Percentiles rank a stretch among this genome's conserved stretches.
phyloP scores from a whole-genome alignment of 2,113 vertebrate species.

The Brevimyrus niger region DNA sequence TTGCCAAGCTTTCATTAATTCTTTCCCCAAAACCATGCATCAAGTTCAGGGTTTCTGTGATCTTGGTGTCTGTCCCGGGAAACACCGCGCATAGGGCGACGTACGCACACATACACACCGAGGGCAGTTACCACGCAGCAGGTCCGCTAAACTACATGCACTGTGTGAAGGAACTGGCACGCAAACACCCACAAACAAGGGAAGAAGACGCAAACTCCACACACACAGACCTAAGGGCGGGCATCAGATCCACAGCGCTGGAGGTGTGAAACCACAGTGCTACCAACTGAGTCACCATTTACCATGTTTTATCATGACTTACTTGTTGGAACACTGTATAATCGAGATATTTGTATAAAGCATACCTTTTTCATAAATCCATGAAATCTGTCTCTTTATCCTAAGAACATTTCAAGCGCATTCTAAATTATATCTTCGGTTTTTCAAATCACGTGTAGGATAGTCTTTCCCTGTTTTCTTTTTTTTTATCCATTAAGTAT shows the following conservation, averaged over 20 bases:
- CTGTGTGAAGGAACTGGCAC: background rate
- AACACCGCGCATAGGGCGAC: background rate
- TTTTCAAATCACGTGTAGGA: background rate
- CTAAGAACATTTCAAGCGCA: background rate
- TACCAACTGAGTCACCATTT: background rate
- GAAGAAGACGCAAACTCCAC: background rate
- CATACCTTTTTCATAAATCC: background rate
- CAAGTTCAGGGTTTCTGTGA: background rate
- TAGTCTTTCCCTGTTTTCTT: background rate
- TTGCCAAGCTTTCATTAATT: background rate
- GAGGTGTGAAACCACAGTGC: background rate
- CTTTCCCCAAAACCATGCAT: background rate
- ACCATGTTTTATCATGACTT: background rate
- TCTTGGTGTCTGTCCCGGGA: background rate
- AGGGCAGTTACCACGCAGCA: background rate
- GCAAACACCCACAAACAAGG: background rate
- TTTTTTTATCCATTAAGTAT: background rate
- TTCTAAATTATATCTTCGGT: background rate
- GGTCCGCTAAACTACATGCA: background rate
- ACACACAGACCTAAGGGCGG: background rate
- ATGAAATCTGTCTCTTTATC: background rate
- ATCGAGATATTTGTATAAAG: background rate
- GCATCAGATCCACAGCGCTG: background rate
- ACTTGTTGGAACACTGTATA: background rate
- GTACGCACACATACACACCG: background rate